Percentiles rank a stretch among this genome's conserved stretches.
Conservation (phyloP, 2,888 invertebrate genomes). For the Drosophila mercatorum region DNA sequence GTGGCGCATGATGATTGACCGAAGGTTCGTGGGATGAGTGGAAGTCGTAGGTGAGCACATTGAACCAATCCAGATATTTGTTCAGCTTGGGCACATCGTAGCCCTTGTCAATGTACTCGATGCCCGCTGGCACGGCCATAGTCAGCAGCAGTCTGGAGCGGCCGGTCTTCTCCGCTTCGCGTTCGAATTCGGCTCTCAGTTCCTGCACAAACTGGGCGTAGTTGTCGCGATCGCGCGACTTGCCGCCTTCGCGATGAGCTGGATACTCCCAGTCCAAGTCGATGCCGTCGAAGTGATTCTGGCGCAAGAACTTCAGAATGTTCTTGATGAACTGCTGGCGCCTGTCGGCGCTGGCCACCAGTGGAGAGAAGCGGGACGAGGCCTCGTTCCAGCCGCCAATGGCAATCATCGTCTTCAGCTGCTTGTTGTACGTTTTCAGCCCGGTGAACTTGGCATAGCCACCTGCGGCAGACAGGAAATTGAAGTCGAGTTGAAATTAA, state of each 20-base stretch:
- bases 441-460: slow-evolving; percentile 97
- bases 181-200: slow-evolving; percentile 94
- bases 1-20: slow-evolving; percentile 95
- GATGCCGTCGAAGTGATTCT: slow-evolving; percentile 96
- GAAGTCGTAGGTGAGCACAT: slow-evolving; percentile 95
- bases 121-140: slow-evolving; percentile 97
- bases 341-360: slow-evolving; percentile 91
- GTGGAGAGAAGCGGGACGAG: slow-evolving; percentile 93
- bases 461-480: slow-evolving; percentile 86
- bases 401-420: slow-evolving; percentile 94
- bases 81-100: slow-evolving; percentile 95
- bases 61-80: slow-evolving; percentile 96
- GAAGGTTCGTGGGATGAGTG: slow-evolving; percentile 96
- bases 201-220: slow-evolving; percentile 95
- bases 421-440: slow-evolving; percentile 95
- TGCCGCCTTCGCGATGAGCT: slow-evolving; percentile 87
- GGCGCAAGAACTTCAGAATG: slow-evolving; percentile 93
- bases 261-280: slow-evolving; percentile 94
- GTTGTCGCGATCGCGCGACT: slow-evolving; percentile 93
- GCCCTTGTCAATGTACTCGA: slow-evolving; percentile 96
- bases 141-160: slow-evolving; percentile 92
- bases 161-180: slow-evolving; percentile 93
- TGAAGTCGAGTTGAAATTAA: slow-evolving; percentile 39
- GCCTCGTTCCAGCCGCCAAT: slow-evolving; percentile 98
- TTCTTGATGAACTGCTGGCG: slow-evolving; percentile 93